phyloP scores from a whole-genome alignment of 1,140 invertebrate genomes.

The Charaxes varanes region DNA sequence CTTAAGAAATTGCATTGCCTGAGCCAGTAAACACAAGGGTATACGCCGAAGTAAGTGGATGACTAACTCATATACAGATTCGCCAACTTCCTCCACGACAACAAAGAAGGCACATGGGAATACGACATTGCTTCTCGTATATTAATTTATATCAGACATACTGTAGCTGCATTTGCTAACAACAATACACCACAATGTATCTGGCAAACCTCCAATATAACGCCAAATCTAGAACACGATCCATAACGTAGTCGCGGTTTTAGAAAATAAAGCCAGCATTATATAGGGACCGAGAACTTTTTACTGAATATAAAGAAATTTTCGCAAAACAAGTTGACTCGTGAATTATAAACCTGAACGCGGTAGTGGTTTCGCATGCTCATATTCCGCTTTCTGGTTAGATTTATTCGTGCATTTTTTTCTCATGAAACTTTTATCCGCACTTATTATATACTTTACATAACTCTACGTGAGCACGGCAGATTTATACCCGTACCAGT shows the following conservation, averaged over 20 bases:
- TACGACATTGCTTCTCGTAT: constrained; percentile 10
- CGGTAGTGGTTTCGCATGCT: no score
- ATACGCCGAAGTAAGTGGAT: constrained; percentile 8
- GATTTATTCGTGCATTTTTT: no score
- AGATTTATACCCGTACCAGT: no score
- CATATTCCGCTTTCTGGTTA: no score
- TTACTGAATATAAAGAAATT: no score
- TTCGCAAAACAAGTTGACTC: no score
- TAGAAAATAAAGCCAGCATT: not conserved
- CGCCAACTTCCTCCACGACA: constrained; percentile 10
- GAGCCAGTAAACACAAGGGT: constrained; percentile 3
- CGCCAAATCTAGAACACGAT: constrained; percentile 18
- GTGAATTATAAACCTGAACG: no score
- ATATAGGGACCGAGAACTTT: no score
- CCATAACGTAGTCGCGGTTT: constrained; percentile 18
- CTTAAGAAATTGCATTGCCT: constrained; percentile 5
- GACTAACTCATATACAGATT: constrained; percentile 10
- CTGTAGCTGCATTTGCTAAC: constrained; percentile 8
- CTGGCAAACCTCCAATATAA: constrained; percentile 25
- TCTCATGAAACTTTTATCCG: no score
- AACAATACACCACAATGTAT: constrained; percentile 12
- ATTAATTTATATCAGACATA: constrained; percentile 18
- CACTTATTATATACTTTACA: no score
- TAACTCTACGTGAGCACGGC: no score
- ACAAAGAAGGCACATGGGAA: constrained; percentile 14